Evolutionary conservation across 2,113 vertebrate species (phyloP), one percentile per base, ranked within the genome.

Genomic region (Salvator merianae): DNA sequence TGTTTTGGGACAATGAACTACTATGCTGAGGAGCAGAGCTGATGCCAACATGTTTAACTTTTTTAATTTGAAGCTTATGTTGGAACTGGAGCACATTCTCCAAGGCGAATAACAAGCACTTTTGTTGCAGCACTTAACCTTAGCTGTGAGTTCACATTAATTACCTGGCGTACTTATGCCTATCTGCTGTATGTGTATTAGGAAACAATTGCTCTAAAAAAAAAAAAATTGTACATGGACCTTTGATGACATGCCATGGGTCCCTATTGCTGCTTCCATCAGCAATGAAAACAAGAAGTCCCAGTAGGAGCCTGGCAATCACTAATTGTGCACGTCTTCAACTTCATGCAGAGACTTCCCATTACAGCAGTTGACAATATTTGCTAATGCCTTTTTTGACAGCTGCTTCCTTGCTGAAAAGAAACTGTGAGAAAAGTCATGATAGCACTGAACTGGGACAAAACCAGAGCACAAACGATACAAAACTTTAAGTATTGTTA

Each of bases 61-160:
- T 94, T 95, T 92, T 95, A 94, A 95, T 95, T 93, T 94, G 87
- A 93, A 87, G 91, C 92, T 94, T 94, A 91, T 86, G 65, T 88
- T 88, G 88, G 89, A 94, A 95, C 77, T 66, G 72, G 95, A 94
- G 92, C 82, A 87, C 90, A 91, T 89, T 93, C 92, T 95, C 92
- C 87, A 92, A 94, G 91, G 94, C 92, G 92, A 95, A 91, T 90
- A 92, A 87, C 77, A 85, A 89, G 77, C 87, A 83, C 83, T 91
- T 94, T 87, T 89, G 50, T 88, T 91, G 85, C 85, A 80, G 70
- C 94, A 91, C 78, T 93, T 96, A 94, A 94, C 92, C 90, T 94
- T 90, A 93, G 83, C 85, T 76, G n/a, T 89, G 86, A 90, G 90
- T 85, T 89, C 90, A 89, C 90, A 88, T 93, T 95, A 96, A 93